These are phyloP conservation scores for Pemphigus obesinymphae DNA, from an alignment of 1,140 invertebrate genomes.

Conservation along the genomic window DNA sequence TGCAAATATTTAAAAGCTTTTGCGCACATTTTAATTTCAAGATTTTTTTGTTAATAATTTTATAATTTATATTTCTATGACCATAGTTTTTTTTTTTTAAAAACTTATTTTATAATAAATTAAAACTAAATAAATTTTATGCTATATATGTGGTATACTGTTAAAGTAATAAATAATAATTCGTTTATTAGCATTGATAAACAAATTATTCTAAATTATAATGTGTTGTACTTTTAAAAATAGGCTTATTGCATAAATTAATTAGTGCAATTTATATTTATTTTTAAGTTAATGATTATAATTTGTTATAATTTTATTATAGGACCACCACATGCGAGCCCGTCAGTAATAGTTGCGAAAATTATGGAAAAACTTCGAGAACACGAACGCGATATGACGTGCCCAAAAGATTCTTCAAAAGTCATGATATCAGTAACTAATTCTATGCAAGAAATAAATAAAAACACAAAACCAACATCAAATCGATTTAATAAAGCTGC, in stretches of 20 bases:
- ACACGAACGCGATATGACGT: conserved; percentile 52
- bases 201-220: not conserved
- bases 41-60: no score
- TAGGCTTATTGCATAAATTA: not conserved
- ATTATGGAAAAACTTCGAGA: conserved; percentile 58
- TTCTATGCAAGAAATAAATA: conserved; percentile 46
- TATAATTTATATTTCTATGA: no score
- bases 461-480: conserved; percentile 45
- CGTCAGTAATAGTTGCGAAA: conserved; percentile 58
- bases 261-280: not conserved
- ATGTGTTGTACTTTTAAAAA: not conserved
- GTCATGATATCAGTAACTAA: conserved; percentile 45
- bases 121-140: not conserved
- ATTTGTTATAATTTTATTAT: conserved; percentile 45
- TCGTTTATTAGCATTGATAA: not conserved
- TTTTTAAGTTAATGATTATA: not conserved
- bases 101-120: no score
- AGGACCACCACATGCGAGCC: conserved; percentile 56
- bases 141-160: no score
- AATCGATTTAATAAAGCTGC: conserved; percentile 47
- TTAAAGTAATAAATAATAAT: not conserved
- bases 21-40: no score
- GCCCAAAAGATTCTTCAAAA: conserved; percentile 47
- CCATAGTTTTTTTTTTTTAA: no score
- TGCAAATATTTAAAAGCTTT: no score